A percentile compares a stretch with the other conserved stretches of the same genome.
Conservation (phyloP, 1,140 invertebrate species). For the Apolygus lucorum region DNA sequence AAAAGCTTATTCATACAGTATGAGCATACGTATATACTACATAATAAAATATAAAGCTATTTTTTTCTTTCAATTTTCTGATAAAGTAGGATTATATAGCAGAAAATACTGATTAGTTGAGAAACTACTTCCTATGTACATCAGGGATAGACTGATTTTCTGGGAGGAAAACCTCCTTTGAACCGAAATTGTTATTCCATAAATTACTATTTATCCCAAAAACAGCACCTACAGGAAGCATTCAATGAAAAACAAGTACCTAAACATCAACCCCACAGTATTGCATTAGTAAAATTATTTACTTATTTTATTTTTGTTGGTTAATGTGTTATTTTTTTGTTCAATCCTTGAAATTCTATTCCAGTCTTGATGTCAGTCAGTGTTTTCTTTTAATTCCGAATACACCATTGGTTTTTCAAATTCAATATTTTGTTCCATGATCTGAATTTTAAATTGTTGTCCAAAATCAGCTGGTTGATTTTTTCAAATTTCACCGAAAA, state of each 20-base stretch:
- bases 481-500: background rate
- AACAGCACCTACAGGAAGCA: too few species aligned
- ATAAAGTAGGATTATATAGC: background rate
- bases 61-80: too few species aligned
- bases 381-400: too few species aligned
- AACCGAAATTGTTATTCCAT: background rate
- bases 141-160: background rate
- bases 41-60: background rate
- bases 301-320: too few species aligned
- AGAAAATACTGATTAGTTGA: background rate
- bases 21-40: background rate
- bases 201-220: too few species aligned
- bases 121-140: background rate
- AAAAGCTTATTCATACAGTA: background rate
- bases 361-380: constrained; percentile 24
- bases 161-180: background rate
- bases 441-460: background rate
- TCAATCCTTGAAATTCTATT: too few species aligned
- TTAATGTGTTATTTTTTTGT: too few species aligned
- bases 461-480: background rate
- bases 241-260: too few species aligned
- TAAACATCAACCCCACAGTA: too few species aligned
- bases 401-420: too few species aligned
- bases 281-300: too few species aligned
- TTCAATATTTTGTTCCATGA: too few species aligned